A percentile compares a stretch with the other conserved stretches of the same genome.
phyloP scores from a whole-genome alignment of 2,888 invertebrate genomes.

The Drosophila multiciliata region DNA sequence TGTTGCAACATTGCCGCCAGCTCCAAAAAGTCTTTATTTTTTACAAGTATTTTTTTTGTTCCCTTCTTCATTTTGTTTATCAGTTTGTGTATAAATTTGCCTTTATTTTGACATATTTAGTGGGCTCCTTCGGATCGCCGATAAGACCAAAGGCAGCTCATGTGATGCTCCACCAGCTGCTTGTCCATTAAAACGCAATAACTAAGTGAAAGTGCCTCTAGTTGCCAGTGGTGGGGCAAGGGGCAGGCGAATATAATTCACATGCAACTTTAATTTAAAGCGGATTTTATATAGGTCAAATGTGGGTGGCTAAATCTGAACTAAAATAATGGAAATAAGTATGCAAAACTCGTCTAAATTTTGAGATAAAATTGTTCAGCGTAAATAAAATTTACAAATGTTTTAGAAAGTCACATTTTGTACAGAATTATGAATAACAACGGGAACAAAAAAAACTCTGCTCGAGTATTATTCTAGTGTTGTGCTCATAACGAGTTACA shows the following conservation, averaged over 20 bases:
- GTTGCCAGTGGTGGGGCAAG: neutral
- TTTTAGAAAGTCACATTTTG: neutral
- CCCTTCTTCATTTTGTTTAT: conserved; percentile 57
- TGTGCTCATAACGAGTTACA: neutral
- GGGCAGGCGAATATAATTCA: neutral
- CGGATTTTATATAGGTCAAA: conserved; percentile 25
- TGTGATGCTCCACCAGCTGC: conserved; percentile 39
- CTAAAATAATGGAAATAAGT: neutral
- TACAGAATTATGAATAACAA: neutral
- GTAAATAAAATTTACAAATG: neutral
- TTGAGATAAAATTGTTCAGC: neutral
- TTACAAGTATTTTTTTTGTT: conserved; percentile 19
- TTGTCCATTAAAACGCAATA: conserved; percentile 68
- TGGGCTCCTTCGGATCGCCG: conserved; percentile 45
- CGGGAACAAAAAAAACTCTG: neutral
- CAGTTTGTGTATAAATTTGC: conserved; percentile 78
- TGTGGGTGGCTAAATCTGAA: neutral
- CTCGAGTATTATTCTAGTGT: neutral
- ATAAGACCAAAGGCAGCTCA: conserved; percentile 48
- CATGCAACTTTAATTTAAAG: neutral
- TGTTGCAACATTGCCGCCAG: conserved; percentile 61
- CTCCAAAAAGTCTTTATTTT: conserved; percentile 25
- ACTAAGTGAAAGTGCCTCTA: conserved; percentile 39
- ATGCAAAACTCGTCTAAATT: neutral
- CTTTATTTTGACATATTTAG: conserved; percentile 79